Evolutionary conservation across 2,888 invertebrate genomes (phyloP), one percentile per base, ranked within the genome.

Genomic region (Steinernema hermaphroditum): DNA sequence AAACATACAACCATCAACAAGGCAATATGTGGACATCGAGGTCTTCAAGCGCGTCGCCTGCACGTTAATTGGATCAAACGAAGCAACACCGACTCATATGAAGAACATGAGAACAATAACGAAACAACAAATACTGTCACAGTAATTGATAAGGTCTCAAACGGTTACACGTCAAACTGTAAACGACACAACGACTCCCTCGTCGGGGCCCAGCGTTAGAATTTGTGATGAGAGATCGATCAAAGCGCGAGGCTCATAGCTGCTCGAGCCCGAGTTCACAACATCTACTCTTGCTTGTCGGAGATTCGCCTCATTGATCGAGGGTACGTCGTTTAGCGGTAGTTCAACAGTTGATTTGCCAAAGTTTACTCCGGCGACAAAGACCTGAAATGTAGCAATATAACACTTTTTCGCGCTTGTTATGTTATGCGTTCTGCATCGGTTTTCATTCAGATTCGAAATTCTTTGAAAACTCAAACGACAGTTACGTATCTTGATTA

Each of bases 361-460:
- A 72, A 82, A 81, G 69, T 82, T 82, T 9, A 82, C 72, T 0
- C 78, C 82, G 22, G 77, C 77, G n/a, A 80, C 78, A 71, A 80
- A 82, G 72, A 81, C 76, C 82, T 82, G 75, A 62, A 77, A 27
- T n/a, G 19, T 9, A 19, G 24, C 12, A 9, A 4, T 27, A 4
- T 24, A 4, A 19, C n/a, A 24, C 4, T 70, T 2, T 22, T 24
- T 46, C 19, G n/a, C n/a, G n/a, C n/a, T n/a, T n/a, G n/a, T n/a
- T n/a, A n/a, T n/a, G n/a, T 27, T 46, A 14, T 27, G 22, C 2
- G 4, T 69, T 37, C n/a, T 22, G 19, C 37, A 69, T 9, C 41
- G 14, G 32, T 12, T 37, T 8, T 37, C 37, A 37, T 37, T 37
- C 6, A 37, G 37, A 37, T 8, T 8, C 4, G 37, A 4, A 12